Conservation (phyloP, 2,113 vertebrate species). For the Oreochromis spilurus region DNA sequence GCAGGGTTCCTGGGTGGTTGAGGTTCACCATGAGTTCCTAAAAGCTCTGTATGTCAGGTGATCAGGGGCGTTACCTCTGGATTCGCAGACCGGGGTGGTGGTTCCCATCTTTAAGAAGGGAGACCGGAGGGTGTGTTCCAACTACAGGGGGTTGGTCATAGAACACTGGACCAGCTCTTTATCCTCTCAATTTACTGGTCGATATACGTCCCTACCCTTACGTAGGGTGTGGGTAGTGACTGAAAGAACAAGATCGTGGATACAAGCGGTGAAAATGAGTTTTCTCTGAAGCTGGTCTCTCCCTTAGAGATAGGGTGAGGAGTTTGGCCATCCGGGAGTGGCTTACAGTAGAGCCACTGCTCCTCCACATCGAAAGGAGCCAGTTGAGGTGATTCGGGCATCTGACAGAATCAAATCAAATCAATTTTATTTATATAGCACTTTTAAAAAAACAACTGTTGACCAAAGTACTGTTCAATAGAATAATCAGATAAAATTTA, state of each 20-base stretch:
- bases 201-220: not conserved
- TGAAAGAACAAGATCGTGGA: not conserved
- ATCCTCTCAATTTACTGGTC: not conserved
- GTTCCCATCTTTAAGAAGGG: accelerated
- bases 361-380: not conserved
- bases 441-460: too few species aligned
- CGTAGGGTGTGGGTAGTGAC: not conserved
- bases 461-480: too few species aligned
- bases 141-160: not conserved
- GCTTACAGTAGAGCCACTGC: accelerated
- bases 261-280: not conserved
- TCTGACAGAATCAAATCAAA: not conserved
- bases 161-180: not conserved
- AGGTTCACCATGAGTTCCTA: not conserved
- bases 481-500: too few species aligned
- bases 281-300: too few species aligned
- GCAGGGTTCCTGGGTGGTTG: not conserved
- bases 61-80: not conserved
- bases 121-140: not conserved
- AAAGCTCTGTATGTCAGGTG: not conserved
- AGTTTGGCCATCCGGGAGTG: not conserved
- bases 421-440: too few species aligned
- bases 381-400: not conserved
- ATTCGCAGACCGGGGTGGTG: not conserved
- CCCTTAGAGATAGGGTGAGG: too few species aligned